Conservation (phyloP, 2,113 vertebrate species). For the Heptranchias perlo region DNA sequence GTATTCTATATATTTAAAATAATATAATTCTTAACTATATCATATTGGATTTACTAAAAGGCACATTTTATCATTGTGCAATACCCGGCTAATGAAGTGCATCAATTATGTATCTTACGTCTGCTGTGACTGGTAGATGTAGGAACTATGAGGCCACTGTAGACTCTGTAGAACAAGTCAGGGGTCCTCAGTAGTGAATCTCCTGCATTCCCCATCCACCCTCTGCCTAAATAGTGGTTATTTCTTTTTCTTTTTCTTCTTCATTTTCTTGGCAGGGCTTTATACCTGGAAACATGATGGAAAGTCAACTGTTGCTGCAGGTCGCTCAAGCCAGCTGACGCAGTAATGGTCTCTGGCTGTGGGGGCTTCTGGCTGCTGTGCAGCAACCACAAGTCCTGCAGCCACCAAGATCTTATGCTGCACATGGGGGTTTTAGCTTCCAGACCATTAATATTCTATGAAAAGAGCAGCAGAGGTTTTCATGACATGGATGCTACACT, state of each 20-base stretch:
- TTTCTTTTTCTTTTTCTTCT: neutral
- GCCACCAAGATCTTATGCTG: neutral
- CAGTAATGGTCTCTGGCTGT: neutral
- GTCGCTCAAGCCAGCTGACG: neutral
- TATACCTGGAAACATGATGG: neutral
- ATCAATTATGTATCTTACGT: neutral
- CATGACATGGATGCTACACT: neutral
- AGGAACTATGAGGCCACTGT: neutral
- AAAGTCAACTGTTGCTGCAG: neutral
- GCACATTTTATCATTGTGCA: neutral
- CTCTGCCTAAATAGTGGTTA: neutral
- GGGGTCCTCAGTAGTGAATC: neutral
- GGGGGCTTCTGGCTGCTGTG: neutral
- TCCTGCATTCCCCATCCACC: neutral
- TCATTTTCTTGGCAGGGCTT: neutral
- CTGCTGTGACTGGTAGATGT: neutral
- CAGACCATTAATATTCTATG: neutral
- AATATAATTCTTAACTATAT: neutral
- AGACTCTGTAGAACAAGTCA: neutral
- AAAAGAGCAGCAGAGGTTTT: neutral
- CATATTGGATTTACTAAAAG: neutral
- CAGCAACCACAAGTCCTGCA: neutral
- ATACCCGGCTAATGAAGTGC: neutral
- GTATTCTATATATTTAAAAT: neutral
- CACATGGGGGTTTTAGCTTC: neutral